Evolutionary conservation across 2,113 vertebrate species (phyloP).

Genomic region (Vidua chalybeata): DNA sequence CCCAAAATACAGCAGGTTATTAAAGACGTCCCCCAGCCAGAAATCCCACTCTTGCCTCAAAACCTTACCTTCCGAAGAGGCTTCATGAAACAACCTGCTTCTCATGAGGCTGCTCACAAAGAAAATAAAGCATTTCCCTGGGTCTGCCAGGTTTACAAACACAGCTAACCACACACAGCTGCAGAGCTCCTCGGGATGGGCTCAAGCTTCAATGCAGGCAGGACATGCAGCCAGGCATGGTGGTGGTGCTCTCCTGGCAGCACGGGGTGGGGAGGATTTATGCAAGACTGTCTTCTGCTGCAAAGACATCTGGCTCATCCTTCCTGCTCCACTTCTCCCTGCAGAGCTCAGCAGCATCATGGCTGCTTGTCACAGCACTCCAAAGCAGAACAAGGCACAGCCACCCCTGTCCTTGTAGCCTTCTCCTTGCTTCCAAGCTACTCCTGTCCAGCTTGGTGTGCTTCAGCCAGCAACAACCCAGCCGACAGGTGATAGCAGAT

Average conservation of each 20-base stretch:
- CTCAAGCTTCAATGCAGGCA: neutral
- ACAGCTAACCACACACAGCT: neutral
- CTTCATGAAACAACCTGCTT: neutral
- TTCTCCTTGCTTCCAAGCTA: neutral
- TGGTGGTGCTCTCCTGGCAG: neutral
- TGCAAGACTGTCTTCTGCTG: neutral
- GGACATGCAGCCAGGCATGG: neutral
- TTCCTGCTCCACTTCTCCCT: neutral
- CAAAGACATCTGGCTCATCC: neutral
- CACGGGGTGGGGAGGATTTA: neutral
- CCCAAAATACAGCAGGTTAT: neutral
- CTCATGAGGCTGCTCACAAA: neutral
- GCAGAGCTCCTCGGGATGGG: neutral
- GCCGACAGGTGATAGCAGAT: rapidly evolving
- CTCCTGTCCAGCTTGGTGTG: neutral
- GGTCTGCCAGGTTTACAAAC: neutral
- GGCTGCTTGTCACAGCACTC: neutral
- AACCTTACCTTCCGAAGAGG: neutral
- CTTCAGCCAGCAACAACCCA: neutral
- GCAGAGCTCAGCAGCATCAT: neutral
- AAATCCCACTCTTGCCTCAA: neutral
- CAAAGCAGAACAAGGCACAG: neutral
- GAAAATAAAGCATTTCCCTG: neutral
- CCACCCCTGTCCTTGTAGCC: neutral
- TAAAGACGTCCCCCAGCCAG: neutral